phyloP scores from a whole-genome alignment of 2,888 invertebrate species.

The Clivina fossor region DNA sequence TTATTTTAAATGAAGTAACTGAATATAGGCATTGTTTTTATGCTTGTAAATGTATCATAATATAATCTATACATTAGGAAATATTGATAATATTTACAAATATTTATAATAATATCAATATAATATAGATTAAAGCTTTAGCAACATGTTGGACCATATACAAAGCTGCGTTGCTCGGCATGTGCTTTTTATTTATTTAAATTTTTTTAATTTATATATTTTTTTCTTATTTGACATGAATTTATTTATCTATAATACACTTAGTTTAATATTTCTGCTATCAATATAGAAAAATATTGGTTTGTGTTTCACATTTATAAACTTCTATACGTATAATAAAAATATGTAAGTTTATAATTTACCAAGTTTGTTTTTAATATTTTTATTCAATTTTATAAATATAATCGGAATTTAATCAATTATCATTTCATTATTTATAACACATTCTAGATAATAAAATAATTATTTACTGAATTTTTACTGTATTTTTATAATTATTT shows the following conservation, averaged over 20 bases:
- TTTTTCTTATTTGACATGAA: no score
- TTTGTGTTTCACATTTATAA: conserved; percentile 2
- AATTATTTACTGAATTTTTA: no score
- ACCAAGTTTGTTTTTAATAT: not conserved
- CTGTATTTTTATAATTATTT: no score
- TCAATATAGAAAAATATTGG: conserved; percentile 21
- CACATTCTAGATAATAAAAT: no score
- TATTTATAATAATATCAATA: no score
- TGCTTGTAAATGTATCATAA: no score
- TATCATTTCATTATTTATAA: no score
- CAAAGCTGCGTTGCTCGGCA: conserved; percentile 1
- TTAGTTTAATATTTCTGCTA: conserved; percentile 11
- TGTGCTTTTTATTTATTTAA: conserved; percentile 7
- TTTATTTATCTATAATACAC: not conserved
- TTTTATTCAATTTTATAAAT: conserved; percentile 1
- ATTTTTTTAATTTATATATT: conserved; percentile 1
- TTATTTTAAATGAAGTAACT: no score
- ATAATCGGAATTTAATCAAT: no score
- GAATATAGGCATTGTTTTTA: no score
- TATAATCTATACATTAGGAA: no score
- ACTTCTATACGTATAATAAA: not conserved
- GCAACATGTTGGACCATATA: conserved; percentile 7
- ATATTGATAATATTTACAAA: no score
- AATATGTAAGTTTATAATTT: not conserved
- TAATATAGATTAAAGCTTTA: not conserved